A percentile compares a stretch with the other conserved stretches of the same genome.
Conservation (phyloP, 2,888 invertebrate genomes). For the Lysandra bellargus region DNA sequence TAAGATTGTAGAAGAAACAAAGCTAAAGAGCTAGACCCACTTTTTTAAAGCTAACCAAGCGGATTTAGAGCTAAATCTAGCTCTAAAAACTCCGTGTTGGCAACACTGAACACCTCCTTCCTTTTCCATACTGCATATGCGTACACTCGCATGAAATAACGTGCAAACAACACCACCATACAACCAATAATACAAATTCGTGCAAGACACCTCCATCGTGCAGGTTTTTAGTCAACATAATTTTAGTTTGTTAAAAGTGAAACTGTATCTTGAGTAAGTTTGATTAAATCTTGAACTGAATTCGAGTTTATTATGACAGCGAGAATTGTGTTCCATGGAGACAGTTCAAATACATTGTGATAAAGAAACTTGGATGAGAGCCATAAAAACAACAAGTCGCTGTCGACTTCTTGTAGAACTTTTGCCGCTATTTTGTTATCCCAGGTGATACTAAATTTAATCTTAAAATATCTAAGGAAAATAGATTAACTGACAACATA, state of each 20-base stretch:
- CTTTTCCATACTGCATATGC: not conserved
- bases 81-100: too few relatives aligned
- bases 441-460: not conserved
- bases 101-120: too few relatives aligned
- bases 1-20: too few relatives aligned
- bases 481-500: too few relatives aligned
- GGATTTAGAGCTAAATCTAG: too few relatives aligned
- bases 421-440: not conserved
- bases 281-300: not conserved
- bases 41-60: too few relatives aligned
- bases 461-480: not conserved
- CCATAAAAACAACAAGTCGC: slow-evolving; percentile 19
- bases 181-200: too few relatives aligned
- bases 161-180: not conserved
- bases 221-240: not conserved
- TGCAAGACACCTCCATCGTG: too few relatives aligned
- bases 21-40: too few relatives aligned
- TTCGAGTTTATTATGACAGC: slow-evolving; percentile 15
- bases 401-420: not conserved
- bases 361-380: slow-evolving; percentile 27
- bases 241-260: not conserved
- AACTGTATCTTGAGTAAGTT: not conserved
- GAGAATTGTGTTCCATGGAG: not conserved
- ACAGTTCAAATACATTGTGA: slow-evolving; percentile 17
- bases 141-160: not conserved